Percentiles rank a stretch among this genome's conserved stretches.
Conservation (phyloP, 2,888 invertebrate genomes). For the Mayetiola destructor region DNA sequence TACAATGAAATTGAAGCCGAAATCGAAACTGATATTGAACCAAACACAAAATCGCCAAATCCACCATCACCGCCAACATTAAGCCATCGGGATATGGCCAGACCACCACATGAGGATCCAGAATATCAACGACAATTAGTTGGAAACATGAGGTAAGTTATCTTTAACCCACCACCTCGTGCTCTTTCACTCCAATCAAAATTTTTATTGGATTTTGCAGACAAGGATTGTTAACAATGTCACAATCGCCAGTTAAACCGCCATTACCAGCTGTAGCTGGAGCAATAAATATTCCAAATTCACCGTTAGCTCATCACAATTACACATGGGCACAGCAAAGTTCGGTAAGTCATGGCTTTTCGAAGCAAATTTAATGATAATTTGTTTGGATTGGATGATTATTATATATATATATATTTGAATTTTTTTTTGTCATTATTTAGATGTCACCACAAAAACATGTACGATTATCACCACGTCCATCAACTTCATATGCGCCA, state of each 20-base stretch:
- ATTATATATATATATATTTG: not conserved
- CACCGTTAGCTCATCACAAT: constrained; percentile 33
- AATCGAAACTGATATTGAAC: constrained; percentile 25
- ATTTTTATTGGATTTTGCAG: constrained; percentile 21
- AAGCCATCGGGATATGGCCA: constrained; percentile 86
- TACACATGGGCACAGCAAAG: constrained; percentile 31
- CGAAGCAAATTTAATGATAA: not conserved
- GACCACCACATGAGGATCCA: constrained; percentile 87
- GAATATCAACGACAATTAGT: constrained; percentile 76
- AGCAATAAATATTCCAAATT: constrained; percentile 31
- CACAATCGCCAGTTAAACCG: constrained; percentile 19
- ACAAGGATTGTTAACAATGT: constrained; percentile 43
- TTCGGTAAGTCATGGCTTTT: constrained; percentile 20
- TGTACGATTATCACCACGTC: constrained; percentile 53
- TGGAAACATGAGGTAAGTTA: constrained; percentile 45
- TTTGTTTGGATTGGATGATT: not conserved
- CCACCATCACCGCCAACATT: constrained; percentile 72
- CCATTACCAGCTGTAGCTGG: constrained; percentile 16
- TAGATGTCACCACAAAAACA: constrained; percentile 47
- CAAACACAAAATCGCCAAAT: constrained; percentile 39
- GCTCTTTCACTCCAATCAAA: not conserved
- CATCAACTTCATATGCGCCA: constrained; percentile 41
- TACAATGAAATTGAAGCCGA: constrained; percentile 72
- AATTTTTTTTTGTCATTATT: not conserved
- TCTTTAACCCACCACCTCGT: not conserved